Evolutionary conservation across 2,888 invertebrate species (phyloP).

Genomic region (Automeris io): DNA sequence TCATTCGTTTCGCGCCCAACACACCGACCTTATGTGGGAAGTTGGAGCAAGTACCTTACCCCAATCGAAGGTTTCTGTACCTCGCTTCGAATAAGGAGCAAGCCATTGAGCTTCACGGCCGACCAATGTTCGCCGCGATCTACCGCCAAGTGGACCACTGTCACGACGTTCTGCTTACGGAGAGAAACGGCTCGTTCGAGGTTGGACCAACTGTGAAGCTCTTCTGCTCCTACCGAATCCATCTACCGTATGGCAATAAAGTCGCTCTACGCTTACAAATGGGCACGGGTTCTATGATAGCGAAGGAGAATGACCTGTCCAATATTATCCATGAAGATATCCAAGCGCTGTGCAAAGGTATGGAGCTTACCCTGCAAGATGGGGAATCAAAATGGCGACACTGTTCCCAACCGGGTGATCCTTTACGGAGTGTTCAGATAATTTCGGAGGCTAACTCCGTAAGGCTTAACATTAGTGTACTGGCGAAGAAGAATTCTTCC

Average conservation of each 20-base stretch:
- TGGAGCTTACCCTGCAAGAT: slow-evolving; percentile 76
- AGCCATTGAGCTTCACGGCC: slow-evolving; percentile 76
- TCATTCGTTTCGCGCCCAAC: slow-evolving; percentile 75
- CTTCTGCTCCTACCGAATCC: slow-evolving; percentile 82
- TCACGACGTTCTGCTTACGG: slow-evolving; percentile 81
- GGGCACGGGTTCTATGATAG: slow-evolving; percentile 61
- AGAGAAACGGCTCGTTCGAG: slow-evolving; percentile 81
- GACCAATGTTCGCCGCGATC: slow-evolving; percentile 80
- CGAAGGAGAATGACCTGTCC: slow-evolving; percentile 45
- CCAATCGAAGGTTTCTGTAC: slow-evolving; percentile 78
- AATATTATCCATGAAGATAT: slow-evolving; percentile 56
- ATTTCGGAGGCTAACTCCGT: slow-evolving; percentile 77
- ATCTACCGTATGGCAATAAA: slow-evolving; percentile 83
- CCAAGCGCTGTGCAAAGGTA: slow-evolving; percentile 69
- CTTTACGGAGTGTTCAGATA: slow-evolving; percentile 75
- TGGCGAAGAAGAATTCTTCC: slow-evolving; percentile 52
- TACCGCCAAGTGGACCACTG: slow-evolving; percentile 84
- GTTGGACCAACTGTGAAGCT: slow-evolving; percentile 77
- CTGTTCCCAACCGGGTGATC: slow-evolving; percentile 77
- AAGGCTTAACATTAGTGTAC: slow-evolving; percentile 61
- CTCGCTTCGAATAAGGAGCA: slow-evolving; percentile 68
- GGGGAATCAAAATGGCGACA: slow-evolving; percentile 77
- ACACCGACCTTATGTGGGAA: slow-evolving; percentile 80
- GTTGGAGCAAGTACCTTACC: slow-evolving; percentile 79
- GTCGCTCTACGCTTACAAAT: slow-evolving; percentile 79